Percentiles rank a stretch among this genome's conserved stretches.
Conservation (phyloP, 2,797 vertebrate genomes). For the Sebastes ruberrimus region DNA sequence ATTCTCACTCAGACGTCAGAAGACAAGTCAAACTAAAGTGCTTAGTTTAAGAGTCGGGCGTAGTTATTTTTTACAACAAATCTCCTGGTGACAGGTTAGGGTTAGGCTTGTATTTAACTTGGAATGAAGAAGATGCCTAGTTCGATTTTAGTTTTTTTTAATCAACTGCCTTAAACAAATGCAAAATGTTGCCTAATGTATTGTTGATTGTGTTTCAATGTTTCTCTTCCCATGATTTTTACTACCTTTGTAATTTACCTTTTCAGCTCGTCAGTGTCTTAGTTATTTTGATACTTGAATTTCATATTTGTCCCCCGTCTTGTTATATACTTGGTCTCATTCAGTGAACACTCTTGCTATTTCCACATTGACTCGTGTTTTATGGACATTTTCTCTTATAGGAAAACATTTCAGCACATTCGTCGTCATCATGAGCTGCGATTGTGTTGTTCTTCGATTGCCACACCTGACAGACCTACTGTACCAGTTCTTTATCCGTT, state of each 20-base stretch:
- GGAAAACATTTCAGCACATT: slow-evolving; percentile 69
- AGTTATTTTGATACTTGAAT: slow-evolving; percentile 85
- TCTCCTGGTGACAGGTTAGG: slow-evolving; percentile 61
- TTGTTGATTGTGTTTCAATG: slow-evolving; percentile 74
- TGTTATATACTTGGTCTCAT: slow-evolving; percentile 53
- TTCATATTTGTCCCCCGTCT: slow-evolving; percentile 64
- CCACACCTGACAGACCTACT: slow-evolving; percentile 62
- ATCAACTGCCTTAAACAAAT: slow-evolving; percentile 82
- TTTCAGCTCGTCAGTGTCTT: slow-evolving; percentile 74
- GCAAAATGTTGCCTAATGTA: slow-evolving; percentile 81
- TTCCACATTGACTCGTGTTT: slow-evolving; percentile 51
- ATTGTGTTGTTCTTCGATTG: slow-evolving; percentile 38
- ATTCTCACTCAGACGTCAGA: slow-evolving; percentile 62
- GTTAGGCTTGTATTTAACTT: slow-evolving; percentile 78
- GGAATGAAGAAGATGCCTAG: slow-evolving; percentile 80
- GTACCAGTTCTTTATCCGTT: slow-evolving; percentile 65
- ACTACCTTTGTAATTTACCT: slow-evolving; percentile 78
- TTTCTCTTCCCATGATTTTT: slow-evolving; percentile 73
- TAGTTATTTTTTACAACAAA: slow-evolving; percentile 71
- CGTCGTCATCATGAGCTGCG: slow-evolving; percentile 48
- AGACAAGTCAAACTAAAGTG: slow-evolving; percentile 78
- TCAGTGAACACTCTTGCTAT: slow-evolving; percentile 58
- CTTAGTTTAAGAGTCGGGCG: slow-evolving; percentile 65
- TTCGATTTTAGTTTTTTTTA: slow-evolving; percentile 70
- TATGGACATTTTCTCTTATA: slow-evolving; percentile 70